phyloP scores from a whole-genome alignment of 2,113 vertebrate species.

The Mirza zaza region DNA sequence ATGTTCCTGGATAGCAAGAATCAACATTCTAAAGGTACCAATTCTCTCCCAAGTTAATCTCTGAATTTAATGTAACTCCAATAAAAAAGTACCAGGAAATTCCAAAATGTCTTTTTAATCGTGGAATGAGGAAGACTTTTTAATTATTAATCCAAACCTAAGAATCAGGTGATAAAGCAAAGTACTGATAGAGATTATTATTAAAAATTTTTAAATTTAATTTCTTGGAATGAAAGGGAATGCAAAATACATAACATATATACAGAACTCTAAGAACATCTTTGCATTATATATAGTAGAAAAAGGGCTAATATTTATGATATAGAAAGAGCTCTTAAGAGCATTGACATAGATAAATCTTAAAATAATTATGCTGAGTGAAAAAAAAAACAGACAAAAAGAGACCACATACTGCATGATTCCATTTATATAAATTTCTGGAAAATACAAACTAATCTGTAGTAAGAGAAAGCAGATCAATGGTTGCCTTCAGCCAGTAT shows the following conservation, averaged over 20 bases:
- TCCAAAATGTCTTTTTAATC: background rate
- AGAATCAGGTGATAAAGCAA: background rate
- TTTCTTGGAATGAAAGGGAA: background rate
- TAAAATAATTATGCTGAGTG: background rate
- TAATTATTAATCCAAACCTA: conserved; percentile 1
- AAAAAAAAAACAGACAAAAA: conserved; percentile 13
- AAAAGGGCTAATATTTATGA: background rate
- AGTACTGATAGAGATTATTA: background rate
- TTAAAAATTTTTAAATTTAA: background rate
- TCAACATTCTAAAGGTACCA: background rate
- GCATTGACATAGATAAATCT: background rate
- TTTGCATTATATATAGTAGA: background rate
- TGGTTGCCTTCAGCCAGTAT: background rate
- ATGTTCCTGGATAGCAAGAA: background rate
- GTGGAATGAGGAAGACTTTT: background rate
- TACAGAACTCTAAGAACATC: background rate
- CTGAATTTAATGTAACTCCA: background rate
- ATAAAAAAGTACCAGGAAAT: background rate
- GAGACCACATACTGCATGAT: background rate
- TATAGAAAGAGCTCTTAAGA: background rate
- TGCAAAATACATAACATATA: background rate
- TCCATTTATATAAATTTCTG: background rate
- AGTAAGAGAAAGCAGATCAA: background rate
- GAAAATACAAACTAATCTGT: background rate
- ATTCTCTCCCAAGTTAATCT: background rate